Percentiles rank a stretch among this genome's conserved stretches.
Conservation (phyloP, 2,113 vertebrate genomes). For the Rhynchomys soricoides region DNA sequence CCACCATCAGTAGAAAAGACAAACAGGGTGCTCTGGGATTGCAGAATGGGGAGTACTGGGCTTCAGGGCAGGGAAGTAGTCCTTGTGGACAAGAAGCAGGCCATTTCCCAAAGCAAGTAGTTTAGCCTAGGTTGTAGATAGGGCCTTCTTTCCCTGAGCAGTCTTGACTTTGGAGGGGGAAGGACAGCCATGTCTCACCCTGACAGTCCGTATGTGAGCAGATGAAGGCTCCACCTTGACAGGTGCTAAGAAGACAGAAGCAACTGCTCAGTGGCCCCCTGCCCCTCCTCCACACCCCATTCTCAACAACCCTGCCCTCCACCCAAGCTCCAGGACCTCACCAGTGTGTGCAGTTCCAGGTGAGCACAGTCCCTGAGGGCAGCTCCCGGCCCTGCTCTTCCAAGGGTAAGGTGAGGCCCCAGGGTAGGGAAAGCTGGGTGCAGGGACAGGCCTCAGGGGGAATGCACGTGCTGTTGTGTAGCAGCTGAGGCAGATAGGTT, state of each 20-base stretch:
- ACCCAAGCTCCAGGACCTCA: slow-evolving; percentile 66
- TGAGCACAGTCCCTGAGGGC: slow-evolving; percentile 83
- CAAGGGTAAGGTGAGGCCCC: slow-evolving; percentile 80
- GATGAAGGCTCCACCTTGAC: slow-evolving; percentile 86
- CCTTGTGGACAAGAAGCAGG: background rate
- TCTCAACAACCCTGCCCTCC: background rate
- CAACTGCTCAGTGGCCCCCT: background rate
- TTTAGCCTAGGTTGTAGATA: slow-evolving; percentile 77
- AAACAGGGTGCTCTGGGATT: background rate
- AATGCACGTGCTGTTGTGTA: slow-evolving; percentile 85
- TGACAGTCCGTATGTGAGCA: slow-evolving; percentile 86
- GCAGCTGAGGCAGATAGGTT: slow-evolving; percentile 80
- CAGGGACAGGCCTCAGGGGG: slow-evolving; percentile 85
- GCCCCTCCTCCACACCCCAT: background rate
- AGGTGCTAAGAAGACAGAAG: slow-evolving; percentile 82
- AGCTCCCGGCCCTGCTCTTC: slow-evolving; percentile 79
- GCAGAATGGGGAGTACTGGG: background rate
- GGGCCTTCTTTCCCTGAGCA: background rate
- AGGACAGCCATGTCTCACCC: slow-evolving; percentile 84
- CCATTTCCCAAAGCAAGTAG: background rate
- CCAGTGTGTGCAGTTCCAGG: slow-evolving; percentile 90
- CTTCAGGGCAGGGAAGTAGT: background rate
- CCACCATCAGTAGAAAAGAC: background rate
- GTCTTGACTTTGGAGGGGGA: background rate
- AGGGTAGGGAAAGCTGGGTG: slow-evolving; percentile 71